Evolutionary conservation across 1,140 invertebrate genomes (phyloP).

Genomic region (Drosophila bipectinata): DNA sequence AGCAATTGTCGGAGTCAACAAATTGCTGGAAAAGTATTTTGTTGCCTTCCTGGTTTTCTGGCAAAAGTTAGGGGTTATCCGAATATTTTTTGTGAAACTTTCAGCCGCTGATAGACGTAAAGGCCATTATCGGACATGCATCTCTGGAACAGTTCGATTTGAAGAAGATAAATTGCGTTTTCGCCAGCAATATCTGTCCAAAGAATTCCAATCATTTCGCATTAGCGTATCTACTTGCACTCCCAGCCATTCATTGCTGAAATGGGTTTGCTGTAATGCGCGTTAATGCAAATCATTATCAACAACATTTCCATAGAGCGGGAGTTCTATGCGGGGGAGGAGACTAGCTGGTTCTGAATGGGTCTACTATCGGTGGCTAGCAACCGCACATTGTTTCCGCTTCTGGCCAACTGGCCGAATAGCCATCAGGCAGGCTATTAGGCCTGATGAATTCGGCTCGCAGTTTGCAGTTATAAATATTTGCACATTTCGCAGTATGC

Average conservation of each 20-base stretch:
- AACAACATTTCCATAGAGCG: conserved; percentile 65
- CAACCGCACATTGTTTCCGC: conserved; percentile 35
- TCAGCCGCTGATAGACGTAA: conserved; percentile 25
- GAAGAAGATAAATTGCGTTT: conserved; percentile 74
- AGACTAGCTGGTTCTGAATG: conserved; percentile 17
- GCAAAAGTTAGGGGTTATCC: conserved; percentile 14
- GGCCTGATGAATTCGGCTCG: conserved; percentile 59
- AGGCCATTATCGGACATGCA: conserved; percentile 36
- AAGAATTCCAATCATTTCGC: conserved; percentile 65
- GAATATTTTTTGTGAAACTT: conserved; percentile 8
- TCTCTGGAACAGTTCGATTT: conserved; percentile 55
- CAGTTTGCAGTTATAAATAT: conserved; percentile 67
- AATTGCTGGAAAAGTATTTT: conserved; percentile 23
- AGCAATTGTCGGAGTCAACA: conserved; percentile 56
- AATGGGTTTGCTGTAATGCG: conserved; percentile 42
- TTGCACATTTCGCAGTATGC: conserved; percentile 59
- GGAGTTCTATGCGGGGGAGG: background rate
- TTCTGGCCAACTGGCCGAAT: conserved; percentile 3
- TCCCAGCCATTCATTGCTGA: conserved; percentile 6
- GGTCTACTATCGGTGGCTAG: conserved; percentile 19
- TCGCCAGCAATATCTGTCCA: conserved; percentile 33
- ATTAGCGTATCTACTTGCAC: conserved; percentile 42
- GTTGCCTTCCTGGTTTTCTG: background rate
- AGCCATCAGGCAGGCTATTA: conserved; percentile 50
- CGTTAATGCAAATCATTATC: conserved; percentile 80